Evolutionary conservation across 2,113 vertebrate species (phyloP), one percentile per base, ranked within the genome.

Genomic region (Melanerpes formicivorus): DNA sequence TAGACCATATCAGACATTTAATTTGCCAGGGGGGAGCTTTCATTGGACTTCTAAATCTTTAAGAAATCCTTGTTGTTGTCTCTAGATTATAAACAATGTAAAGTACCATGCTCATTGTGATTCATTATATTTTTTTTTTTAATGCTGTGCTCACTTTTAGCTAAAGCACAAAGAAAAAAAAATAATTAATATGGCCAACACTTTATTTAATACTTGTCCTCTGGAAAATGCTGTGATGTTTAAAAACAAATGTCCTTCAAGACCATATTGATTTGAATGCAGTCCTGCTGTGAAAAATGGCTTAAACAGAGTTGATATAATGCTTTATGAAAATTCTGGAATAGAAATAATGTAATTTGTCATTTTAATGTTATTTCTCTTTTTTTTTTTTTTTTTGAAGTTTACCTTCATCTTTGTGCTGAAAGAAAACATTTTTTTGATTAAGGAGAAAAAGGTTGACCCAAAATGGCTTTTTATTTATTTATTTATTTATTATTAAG

Each of bases 241-340:
- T 69, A 91, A 91, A 87, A 85, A 54, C 75, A 93, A 95, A 85
- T 1, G 3, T 84, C 66, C 48, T 92, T 83, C 82, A 90, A 71
- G 79, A 81, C 40, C 46, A 10, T 75, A 87, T 87, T 93, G 79
- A 87, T 93, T 93, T 92, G 62, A 92, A 92, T 72, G 40, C 80
- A 62, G 80, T 72, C 56, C 0, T 3, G 30, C 46, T 88, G 37
- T 93, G 87, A 92, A 86, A 95, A 95, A 90, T 85, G n/a, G 8
- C 40, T 93, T 94, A 80, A 87, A 75, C 72, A 90, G 40, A 55
- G 48, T 65, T 90, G 65, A 30, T 78, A 80, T 71, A 93, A 93
- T 66, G 26, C 0, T 0, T 63, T 69, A 83, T 71, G 34, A 80
- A 80, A 90, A 85, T 95, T 94, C 34, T 80, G 65, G 44, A 88